Conservation (phyloP, 2,888 invertebrate genomes). For the Cryptocheilus praepositus region DNA sequence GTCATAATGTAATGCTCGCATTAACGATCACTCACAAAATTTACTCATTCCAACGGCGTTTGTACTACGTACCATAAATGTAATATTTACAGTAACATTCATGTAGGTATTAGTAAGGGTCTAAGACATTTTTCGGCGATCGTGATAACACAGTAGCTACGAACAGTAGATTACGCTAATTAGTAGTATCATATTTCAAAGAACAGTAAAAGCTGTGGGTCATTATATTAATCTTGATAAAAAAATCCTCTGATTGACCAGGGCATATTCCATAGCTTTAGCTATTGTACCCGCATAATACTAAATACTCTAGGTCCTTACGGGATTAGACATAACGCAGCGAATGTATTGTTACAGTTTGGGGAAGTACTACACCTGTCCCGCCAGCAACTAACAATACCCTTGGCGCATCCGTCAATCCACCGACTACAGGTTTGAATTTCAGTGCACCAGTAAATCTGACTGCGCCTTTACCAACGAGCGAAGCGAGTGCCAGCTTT, state of each 20-base stretch:
- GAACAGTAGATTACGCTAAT: too few relatives aligned
- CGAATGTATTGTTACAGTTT: slow-evolving; percentile 61
- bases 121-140: too few relatives aligned
- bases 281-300: slow-evolving; percentile 28
- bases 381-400: slow-evolving; percentile 63
- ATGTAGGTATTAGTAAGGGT: neutral
- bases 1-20: slow-evolving; percentile 22
- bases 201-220: too few relatives aligned
- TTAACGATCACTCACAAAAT: slow-evolving; percentile 15
- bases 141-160: too few relatives aligned
- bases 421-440: slow-evolving; percentile 69
- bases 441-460: slow-evolving; percentile 70
- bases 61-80: slow-evolving; percentile 1
- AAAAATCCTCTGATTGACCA: slow-evolving; percentile 6
- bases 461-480: slow-evolving; percentile 66
- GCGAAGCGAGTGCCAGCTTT: slow-evolving; percentile 75
- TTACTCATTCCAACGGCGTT: slow-evolving; percentile 1
- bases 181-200: too few relatives aligned
- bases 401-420: slow-evolving; percentile 66
- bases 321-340: slow-evolving; percentile 29
- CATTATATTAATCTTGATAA: too few relatives aligned
- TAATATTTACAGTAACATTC: neutral
- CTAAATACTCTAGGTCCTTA: slow-evolving; percentile 4
- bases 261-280: slow-evolving; percentile 29
- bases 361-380: slow-evolving; percentile 65